A percentile compares a stretch with the other conserved stretches of the same genome.
These are phyloP conservation scores for Caenorhabditis wallacei DNA, from an alignment of 2,888 invertebrate species.

Conservation along the genomic window DNA sequence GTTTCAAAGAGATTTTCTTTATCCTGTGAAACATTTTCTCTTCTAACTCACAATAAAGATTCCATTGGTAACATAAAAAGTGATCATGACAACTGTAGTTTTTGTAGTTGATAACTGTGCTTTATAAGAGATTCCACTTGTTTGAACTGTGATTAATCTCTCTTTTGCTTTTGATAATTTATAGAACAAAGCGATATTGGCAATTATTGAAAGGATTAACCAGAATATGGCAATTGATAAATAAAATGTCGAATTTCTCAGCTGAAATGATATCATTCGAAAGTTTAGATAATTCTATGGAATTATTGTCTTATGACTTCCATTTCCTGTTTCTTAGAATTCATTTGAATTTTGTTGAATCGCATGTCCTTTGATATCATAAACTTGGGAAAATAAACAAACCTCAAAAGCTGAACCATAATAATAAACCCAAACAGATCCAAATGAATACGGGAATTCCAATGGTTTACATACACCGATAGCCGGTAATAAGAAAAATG, in stretches of 20 bases:
- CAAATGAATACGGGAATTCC: constrained; percentile 36
- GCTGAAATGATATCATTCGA: constrained; percentile 4
- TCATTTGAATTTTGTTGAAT: no score
- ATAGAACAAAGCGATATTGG: constrained; percentile 8
- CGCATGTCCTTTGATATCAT: no score
- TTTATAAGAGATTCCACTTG: constrained; percentile 13
- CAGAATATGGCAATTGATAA: constrained; percentile 6
- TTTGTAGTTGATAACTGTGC: constrained; percentile 15
- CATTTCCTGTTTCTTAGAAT: neutral
- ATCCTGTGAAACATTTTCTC: neutral
- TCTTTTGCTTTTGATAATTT: constrained; percentile 19
- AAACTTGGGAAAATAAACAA: neutral
- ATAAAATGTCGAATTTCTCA: constrained; percentile 17
- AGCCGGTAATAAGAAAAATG: constrained; percentile 46
- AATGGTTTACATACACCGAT: constrained; percentile 39
- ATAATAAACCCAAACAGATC: constrained; percentile 31
- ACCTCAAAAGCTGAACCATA: constrained; percentile 13
- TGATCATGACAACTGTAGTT: constrained; percentile 18
- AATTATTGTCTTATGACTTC: no score
- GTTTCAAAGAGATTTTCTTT: neutral
- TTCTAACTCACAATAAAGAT: constrained; percentile 4
- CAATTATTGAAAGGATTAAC: constrained; percentile 9
- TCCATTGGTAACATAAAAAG: constrained; percentile 17
- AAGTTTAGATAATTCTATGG: neutral
- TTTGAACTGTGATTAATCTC: constrained; percentile 23